phyloP scores from a whole-genome alignment of 1,140 invertebrate species.

The Eurosta solidaginis region DNA sequence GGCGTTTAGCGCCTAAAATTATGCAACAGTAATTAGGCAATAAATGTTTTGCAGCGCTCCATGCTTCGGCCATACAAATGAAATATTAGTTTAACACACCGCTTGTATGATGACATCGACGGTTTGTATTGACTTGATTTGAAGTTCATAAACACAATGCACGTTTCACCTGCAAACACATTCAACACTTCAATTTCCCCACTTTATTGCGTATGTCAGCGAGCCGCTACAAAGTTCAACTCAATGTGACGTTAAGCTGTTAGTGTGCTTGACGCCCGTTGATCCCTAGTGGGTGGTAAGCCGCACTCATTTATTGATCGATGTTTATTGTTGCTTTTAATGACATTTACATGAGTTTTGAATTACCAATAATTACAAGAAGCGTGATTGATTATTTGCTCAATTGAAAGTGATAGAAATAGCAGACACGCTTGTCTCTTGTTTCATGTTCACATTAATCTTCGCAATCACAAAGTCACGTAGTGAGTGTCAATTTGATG shows the following conservation, averaged over 20 bases:
- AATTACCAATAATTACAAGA: constrained; percentile 1
- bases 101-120: too few species aligned
- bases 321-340: constrained; percentile 9
- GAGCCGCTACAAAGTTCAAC: neutral
- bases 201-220: neutral
- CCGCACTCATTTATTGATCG: neutral
- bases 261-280: neutral
- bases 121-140: too few species aligned
- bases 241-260: neutral
- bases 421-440: too few species aligned
- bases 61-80: too few species aligned
- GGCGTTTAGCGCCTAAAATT: neutral
- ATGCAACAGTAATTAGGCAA: neutral
- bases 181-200: neutral
- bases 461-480: neutral
- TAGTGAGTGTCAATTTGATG: neutral
- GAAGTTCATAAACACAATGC: too few species aligned
- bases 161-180: too few species aligned
- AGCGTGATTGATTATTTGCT: neutral
- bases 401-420: too few species aligned
- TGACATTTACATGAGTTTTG: constrained; percentile 26
- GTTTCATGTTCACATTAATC: neutral
- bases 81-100: too few species aligned
- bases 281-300: neutral
- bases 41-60: neutral